A percentile compares a stretch with the other conserved stretches of the same genome.
Evolutionary conservation across 2,113 vertebrate genomes (phyloP).

Genomic region (Brachyhypopomus occidentalis): DNA sequence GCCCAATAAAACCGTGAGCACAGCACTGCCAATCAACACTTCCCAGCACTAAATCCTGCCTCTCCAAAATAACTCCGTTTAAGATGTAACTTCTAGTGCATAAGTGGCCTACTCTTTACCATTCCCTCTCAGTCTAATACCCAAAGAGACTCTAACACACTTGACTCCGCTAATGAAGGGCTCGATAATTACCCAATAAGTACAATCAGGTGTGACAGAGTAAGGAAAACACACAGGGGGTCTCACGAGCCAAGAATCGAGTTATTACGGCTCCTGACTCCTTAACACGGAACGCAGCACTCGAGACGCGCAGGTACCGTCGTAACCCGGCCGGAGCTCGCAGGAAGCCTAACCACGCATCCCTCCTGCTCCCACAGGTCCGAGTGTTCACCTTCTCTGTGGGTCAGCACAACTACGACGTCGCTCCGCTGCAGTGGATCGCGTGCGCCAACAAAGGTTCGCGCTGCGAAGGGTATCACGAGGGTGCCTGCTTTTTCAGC

Average conservation of each 20-base stretch:
- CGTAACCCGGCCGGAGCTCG: no score
- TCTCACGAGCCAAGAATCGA: no score
- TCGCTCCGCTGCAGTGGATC: conserved; percentile 97
- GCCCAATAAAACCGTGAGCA: conserved; percentile 96
- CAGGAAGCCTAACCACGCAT: not conserved
- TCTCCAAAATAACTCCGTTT: no score
- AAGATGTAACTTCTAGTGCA: not conserved
- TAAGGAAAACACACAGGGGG: no score
- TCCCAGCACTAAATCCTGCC: not conserved
- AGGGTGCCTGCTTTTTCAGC: not conserved
- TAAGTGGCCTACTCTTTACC: not conserved
- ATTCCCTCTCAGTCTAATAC: not conserved
- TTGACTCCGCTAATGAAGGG: no score
- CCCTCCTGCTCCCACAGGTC: conserved; percentile 63
- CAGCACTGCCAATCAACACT: conserved; percentile 2
- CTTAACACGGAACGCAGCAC: not conserved
- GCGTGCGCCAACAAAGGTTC: conserved; percentile 96
- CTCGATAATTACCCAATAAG: no score
- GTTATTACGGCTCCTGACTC: no score
- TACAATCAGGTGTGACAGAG: no score
- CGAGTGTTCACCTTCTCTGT: conserved; percentile 98
- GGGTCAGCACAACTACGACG: conserved; percentile 96
- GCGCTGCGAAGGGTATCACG: conserved; percentile 27
- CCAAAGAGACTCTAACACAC: not conserved
- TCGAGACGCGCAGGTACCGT: not conserved